Conservation (phyloP, 2,888 invertebrate species). For the Ephialtes manifestator region DNA sequence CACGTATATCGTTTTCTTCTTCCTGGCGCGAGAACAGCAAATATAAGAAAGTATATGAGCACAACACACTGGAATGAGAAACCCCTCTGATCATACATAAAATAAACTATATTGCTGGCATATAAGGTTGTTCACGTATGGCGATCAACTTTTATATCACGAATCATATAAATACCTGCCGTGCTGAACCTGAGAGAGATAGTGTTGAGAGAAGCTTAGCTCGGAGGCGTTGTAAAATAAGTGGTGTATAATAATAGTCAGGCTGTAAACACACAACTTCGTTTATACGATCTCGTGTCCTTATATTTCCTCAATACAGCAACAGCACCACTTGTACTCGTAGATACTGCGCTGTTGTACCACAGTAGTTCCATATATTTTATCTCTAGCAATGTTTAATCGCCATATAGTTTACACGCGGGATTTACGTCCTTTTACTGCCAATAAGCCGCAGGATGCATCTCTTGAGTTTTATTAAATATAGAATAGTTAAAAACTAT, state of each 20-base stretch:
- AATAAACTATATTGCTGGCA: slow-evolving; percentile 47
- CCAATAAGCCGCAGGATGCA: neutral
- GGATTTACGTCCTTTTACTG: neutral
- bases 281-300: slow-evolving; percentile 56
- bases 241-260: slow-evolving; percentile 62
- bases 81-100: slow-evolving; percentile 47
- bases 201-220: slow-evolving; percentile 32
- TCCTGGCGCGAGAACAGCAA: slow-evolving; percentile 37
- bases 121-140: slow-evolving; percentile 40
- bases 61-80: slow-evolving; percentile 3
- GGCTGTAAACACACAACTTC: slow-evolving; percentile 61
- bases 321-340: neutral
- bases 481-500: neutral
- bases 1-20: slow-evolving; percentile 2
- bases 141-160: slow-evolving; percentile 65
- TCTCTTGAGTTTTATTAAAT: neutral
- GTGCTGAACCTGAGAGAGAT: slow-evolving; percentile 10
- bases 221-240: slow-evolving; percentile 60
- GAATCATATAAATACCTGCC: slow-evolving; percentile 64
- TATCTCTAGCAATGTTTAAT: neutral
- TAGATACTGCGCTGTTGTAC: slow-evolving; percentile 24
- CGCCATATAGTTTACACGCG: neutral
- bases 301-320: slow-evolving; percentile 27
- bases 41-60: slow-evolving; percentile 18
- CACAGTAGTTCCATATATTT: slow-evolving; percentile 18